Evolutionary conservation across 1,140 invertebrate species (phyloP), one percentile per base, ranked within the genome.

Genomic region (Copidosoma floridanum): DNA sequence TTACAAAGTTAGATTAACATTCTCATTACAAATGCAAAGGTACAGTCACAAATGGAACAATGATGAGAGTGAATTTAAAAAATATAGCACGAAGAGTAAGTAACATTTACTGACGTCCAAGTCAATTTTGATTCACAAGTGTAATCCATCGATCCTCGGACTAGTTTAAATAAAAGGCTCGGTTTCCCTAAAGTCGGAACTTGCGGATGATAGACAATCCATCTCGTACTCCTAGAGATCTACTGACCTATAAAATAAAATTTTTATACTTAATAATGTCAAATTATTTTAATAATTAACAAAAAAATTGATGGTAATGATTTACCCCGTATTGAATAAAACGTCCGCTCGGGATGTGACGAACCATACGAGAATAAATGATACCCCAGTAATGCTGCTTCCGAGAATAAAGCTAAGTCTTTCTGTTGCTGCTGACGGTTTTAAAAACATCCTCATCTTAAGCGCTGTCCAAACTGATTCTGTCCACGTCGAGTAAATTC

Each of bases 401-500:
- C 92, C 92, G 14, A 86, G 69, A 14, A 81, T 77, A 14, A 91
- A 81, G 8, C 86, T 89, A 7, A 85, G 68, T 12, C 82, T 77
- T 80, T 93, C 89, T 50, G 89, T 86, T 38, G 78, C 76, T 44
- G 82, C 79, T 32, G 90, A 85, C 50, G 94, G 90, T 68, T 89
- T 84, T 6, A 97, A 77, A 73, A 95, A 96, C 76, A 96, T 86
- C 57, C 91, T 82, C 23, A 92, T 85, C 56, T 83, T 86, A 57
- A 92, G 82, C 18, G 82, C 76, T 32, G 83, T 74, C 94, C 94
- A 97, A 11, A 89, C 84, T 2, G 92, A 95, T 83, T 97, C 94
- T 20, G 93, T 91, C 94, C 94, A 97, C 8, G 92, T 89, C 0
- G 94, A 93, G 76, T 89, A 97, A 59, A 85, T 40, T 2, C 87